Percentiles rank a stretch among this genome's conserved stretches.
Conservation (phyloP, 2,113 vertebrate genomes). For the Chaetops frenatus region DNA sequence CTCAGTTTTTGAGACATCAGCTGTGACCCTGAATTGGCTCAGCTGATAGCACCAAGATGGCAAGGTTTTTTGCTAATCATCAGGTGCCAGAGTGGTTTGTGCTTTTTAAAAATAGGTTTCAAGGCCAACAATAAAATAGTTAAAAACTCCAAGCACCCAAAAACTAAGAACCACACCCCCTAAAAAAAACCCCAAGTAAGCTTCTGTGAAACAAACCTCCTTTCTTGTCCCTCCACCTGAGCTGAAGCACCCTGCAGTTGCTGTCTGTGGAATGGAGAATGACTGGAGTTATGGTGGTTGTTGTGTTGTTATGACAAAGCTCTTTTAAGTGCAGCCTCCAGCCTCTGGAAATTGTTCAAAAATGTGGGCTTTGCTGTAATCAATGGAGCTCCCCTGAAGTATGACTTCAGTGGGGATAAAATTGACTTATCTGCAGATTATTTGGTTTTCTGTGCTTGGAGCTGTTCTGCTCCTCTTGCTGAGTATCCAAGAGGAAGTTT, state of each 20-base stretch:
- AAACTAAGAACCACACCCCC: background rate
- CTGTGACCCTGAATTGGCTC: background rate
- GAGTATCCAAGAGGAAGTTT: background rate
- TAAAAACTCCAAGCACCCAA: background rate
- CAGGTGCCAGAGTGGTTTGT: background rate
- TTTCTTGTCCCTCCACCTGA: background rate
- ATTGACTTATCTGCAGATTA: background rate
- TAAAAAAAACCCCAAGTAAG: fast-evolving
- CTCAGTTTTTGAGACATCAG: background rate
- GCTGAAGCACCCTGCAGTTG: background rate
- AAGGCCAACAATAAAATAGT: background rate
- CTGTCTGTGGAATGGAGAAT: background rate
- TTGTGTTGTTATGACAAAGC: background rate
- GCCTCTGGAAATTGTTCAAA: background rate
- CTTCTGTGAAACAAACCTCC: background rate
- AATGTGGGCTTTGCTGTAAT: background rate
- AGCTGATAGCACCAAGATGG: background rate
- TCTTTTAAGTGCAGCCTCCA: background rate
- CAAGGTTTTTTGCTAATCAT: background rate
- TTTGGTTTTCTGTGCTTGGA: background rate
- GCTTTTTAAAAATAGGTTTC: background rate
- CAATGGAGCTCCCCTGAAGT: background rate
- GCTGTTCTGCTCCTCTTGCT: background rate
- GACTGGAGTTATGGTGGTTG: background rate
- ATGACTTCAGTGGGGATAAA: background rate